Evolutionary conservation across 2,888 invertebrate species (phyloP), one percentile per base, ranked within the genome.

Genomic region (Chironomus riparius): DNA sequence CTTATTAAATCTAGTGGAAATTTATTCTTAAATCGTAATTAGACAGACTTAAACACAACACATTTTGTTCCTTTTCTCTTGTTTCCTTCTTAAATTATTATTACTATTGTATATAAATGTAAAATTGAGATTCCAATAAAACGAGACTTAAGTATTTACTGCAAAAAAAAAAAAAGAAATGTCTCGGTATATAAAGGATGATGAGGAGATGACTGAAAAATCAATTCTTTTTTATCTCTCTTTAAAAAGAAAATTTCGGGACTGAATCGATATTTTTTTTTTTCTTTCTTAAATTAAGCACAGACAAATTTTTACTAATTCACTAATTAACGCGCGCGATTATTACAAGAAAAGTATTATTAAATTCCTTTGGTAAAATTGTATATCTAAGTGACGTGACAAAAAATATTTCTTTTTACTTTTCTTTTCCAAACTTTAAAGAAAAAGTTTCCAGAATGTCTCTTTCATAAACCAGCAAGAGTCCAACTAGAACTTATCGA

Each of bases 401-500:
- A 38, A 56, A 18, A 18, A n/a, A 56, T 10, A 56, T 50, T 50
- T 50, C 7, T 56, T 15, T 65, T 13, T 65, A 65, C 21, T 24
- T 65, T 24, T 10, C 65, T 65, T 12, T 56, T 15, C 18, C n/a
- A n/a, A 65, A 65, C 21, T 24, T 24, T 13, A 24, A 24, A 65
- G 65, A 22, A 65, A 65, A 24, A 24, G 12, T 65, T 65, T 65
- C 65, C 65, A 65, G 65, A 65, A 24, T 56, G 56, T 15, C 56
- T 18, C 65, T 65, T 65, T 65, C 13, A 56, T 24, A 13, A 65
- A 65, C 65, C 56, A 56, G 7, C n/a, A 56, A 56, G 56, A 56
- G 65, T 24, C 24, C 65, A 65, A 65, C 24, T 65, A 65, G 61
- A 72, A 72, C 72, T 22, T 15, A 72, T n/a, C 72, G 72, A 72